Evolutionary conservation across 1,140 invertebrate genomes (phyloP).

Genomic region (Brachystomella parvula): DNA sequence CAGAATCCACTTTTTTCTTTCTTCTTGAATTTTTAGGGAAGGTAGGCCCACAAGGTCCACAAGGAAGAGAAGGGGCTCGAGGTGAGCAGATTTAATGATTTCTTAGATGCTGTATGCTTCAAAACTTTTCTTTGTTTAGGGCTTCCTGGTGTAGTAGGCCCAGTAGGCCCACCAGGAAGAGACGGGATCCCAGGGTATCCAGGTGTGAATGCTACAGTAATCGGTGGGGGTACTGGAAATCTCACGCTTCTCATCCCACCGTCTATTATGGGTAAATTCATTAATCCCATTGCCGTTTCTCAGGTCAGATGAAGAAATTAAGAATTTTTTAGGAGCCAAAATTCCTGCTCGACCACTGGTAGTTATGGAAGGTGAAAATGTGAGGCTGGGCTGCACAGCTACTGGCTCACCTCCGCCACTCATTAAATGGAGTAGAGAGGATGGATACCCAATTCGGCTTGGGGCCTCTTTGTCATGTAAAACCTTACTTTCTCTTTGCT

Average conservation of each 20-base stretch:
- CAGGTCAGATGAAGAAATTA: background rate
- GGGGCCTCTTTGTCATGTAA: constrained; percentile 54
- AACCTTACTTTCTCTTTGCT: constrained; percentile 27
- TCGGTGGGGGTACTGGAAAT: constrained; percentile 38
- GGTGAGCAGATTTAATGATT: constrained; percentile 41
- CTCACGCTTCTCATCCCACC: constrained; percentile 62
- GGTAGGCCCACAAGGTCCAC: constrained; percentile 58
- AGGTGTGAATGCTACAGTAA: constrained; percentile 59
- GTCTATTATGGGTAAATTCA: constrained; percentile 57
- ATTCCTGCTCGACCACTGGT: constrained; percentile 48
- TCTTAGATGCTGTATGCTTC: background rate
- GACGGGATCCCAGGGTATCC: constrained; percentile 57
- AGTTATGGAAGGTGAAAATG: constrained; percentile 62
- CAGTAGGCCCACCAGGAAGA: background rate
- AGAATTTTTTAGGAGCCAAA: too few relatives aligned
- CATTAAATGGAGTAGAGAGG: constrained; percentile 66
- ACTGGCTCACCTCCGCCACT: constrained; percentile 63
- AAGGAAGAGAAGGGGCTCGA: constrained; percentile 55
- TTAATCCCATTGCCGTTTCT: background rate
- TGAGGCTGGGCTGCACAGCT: constrained; percentile 66
- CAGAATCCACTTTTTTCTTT: background rate
- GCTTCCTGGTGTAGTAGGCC: background rate
- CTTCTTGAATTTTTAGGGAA: constrained; percentile 46
- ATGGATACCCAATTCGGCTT: constrained; percentile 54
- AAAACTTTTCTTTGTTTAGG: background rate